Conservation (phyloP, 2,888 invertebrate genomes). For the Cerceris rybyensis region DNA sequence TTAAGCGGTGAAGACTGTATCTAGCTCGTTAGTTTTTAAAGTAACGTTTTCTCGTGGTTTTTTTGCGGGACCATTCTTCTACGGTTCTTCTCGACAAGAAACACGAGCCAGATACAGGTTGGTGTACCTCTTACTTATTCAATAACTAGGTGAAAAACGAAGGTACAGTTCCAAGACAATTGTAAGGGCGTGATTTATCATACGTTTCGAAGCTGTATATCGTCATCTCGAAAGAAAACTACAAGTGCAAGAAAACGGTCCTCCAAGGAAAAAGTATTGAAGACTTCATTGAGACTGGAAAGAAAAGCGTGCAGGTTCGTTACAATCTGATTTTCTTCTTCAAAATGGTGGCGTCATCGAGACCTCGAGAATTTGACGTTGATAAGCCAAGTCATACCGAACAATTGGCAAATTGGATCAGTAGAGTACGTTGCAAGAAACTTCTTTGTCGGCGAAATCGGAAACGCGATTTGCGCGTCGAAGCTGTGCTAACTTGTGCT, state of each 20-base stretch:
- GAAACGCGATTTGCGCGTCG: constrained; percentile 85
- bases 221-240: neutral
- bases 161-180: neutral
- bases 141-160: constrained; percentile 46
- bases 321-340: neutral
- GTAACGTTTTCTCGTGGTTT: neutral
- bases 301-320: neutral
- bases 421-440: constrained; percentile 86
- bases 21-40: constrained; percentile 62
- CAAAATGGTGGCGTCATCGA: constrained; percentile 63
- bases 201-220: constrained; percentile 5
- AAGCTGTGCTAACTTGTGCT: constrained; percentile 86
- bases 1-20: constrained; percentile 66
- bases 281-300: neutral
- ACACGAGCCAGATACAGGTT: constrained; percentile 79
- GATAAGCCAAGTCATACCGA: constrained; percentile 70
- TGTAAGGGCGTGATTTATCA: constrained; percentile 5
- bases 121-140: constrained; percentile 67
- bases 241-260: neutral
- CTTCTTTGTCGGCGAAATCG: constrained; percentile 84
- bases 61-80: constrained; percentile 24
- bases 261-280: neutral
- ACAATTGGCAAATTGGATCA: constrained; percentile 84
- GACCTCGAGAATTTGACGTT: constrained; percentile 64
- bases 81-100: constrained; percentile 64